Conservation (phyloP, 2,797 vertebrate species). For the Xenentodon cancila region DNA sequence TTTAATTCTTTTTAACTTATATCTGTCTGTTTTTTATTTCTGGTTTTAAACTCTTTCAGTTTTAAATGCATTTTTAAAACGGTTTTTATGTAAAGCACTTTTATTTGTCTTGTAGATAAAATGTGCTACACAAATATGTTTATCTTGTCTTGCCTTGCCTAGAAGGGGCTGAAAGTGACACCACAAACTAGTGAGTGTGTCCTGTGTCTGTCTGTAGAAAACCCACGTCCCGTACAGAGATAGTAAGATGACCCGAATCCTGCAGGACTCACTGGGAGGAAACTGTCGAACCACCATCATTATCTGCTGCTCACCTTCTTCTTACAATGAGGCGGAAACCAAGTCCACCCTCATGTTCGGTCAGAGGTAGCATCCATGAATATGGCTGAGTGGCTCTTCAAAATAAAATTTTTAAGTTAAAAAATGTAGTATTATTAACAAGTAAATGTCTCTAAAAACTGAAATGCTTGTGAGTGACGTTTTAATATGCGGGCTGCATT, state of each 20-base stretch:
- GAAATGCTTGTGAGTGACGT: too few species aligned
- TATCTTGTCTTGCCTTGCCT: too few species aligned
- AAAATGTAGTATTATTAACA: background rate
- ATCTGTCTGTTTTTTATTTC: too few species aligned
- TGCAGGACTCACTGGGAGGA: slow-evolving; percentile 95
- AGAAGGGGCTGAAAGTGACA: background rate
- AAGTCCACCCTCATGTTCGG: slow-evolving; percentile 96
- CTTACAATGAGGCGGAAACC: slow-evolving; percentile 94
- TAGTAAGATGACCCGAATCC: slow-evolving; percentile 98
- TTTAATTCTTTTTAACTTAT: too few species aligned
- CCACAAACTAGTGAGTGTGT: background rate
- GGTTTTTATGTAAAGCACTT: too few species aligned
- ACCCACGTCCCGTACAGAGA: slow-evolving; percentile 94
- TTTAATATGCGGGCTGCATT: too few species aligned
- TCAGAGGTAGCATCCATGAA: slow-evolving; percentile 83
- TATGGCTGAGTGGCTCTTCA: background rate
- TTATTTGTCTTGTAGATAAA: too few species aligned
- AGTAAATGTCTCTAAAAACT: too few species aligned
- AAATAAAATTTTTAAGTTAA: background rate
- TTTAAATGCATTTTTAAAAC: too few species aligned
- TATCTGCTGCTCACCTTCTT: slow-evolving; percentile 95
- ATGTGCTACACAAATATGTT: too few species aligned
- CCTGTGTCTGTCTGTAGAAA: slow-evolving; percentile 42
- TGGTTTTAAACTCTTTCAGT: too few species aligned
- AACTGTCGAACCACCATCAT: slow-evolving; percentile 97